phyloP scores from a whole-genome alignment of 2,888 invertebrate genomes.

The Agrilus mali region DNA sequence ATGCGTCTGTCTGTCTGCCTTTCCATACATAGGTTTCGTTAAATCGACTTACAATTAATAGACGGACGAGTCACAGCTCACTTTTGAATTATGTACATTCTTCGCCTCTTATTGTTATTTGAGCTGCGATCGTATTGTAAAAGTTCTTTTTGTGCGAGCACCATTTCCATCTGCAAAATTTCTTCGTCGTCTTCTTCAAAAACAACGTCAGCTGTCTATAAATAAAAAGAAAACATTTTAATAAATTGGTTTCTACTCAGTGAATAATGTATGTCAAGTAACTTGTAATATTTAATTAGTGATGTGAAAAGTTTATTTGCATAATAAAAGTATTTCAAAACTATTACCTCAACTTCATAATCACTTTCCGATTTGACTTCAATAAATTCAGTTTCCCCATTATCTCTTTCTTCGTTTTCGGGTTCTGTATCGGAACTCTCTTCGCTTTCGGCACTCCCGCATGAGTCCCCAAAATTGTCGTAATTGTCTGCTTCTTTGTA shows the following conservation, averaged over 20 bases:
- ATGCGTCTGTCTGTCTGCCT: too few species aligned
- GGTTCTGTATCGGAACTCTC: constrained; percentile 48
- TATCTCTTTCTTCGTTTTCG: constrained; percentile 32
- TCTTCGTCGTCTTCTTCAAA: constrained; percentile 57
- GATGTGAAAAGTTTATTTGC: constrained; percentile 33
- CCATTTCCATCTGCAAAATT: constrained; percentile 31
- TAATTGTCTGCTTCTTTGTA: constrained; percentile 32
- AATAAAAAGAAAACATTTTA: constrained; percentile 10
- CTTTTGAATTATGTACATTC: constrained; percentile 9
- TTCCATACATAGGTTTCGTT: too few species aligned
- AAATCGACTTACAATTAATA: too few species aligned
- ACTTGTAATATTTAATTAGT: constrained; percentile 22
- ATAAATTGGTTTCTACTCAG: too few species aligned
- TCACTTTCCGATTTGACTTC: constrained; percentile 24
- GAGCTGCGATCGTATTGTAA: constrained; percentile 29
- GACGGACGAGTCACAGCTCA: too few species aligned
- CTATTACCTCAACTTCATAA: constrained; percentile 30
- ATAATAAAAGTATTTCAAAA: constrained; percentile 39
- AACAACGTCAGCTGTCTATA: constrained; percentile 53
- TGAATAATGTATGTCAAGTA: too few species aligned
- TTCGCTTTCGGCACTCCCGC: constrained; percentile 53
- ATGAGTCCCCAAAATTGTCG: constrained; percentile 39
- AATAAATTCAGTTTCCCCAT: constrained; percentile 35
- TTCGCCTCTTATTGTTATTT: constrained; percentile 20
- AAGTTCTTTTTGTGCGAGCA: constrained; percentile 31